Base-by-base conservation (phyloP, 2,888 invertebrate species). In the Cantharis rufa region DNA sequence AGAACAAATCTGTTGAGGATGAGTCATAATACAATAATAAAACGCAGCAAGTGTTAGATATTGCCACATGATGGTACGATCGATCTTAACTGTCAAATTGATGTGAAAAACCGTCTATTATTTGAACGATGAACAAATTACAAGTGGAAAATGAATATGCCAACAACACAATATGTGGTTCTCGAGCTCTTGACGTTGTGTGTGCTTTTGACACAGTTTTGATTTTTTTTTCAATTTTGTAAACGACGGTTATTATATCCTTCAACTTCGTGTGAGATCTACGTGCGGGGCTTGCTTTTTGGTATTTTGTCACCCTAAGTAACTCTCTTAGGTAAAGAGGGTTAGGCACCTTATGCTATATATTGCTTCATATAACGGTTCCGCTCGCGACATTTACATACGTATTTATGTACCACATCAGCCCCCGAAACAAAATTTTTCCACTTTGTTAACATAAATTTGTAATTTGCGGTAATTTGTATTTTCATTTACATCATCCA, bases 41-140 rank as follows among this genome's bases (percentile, higher is more conserved):
- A 80, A 78, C 77, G 82, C 80, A 80, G 81, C 82, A 83, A 83
- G 83, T 83, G 83, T 82, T 82, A 76, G 75, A 66, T 76, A 82
- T 82, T 82, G 82, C 83, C 82, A 82, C 82, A 84, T 84, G 84
- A 82, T 82, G 83, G 82, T 78, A 79, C 83, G 77, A 85, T 85
- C 85, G 85, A 85, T 85, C 85, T 85, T 82, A 80, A 78, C 84
- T 84, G 84, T 84, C 84, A 85, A 77, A 77, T 80, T 70, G 77
- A 78, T 76, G 77, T 76, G 80, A 78, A 80, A 75, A 79, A 77
- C 77, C 79, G 76, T 76, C 74, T 70, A 78, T 79, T 79, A 78
- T 79, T 70, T 76, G 79, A 73, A 77, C 79, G 77, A 80, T 77
- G 85, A 85, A 85, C 85, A 85, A 85, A 85, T 86, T 86, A 85